Evolutionary conservation across 2,888 invertebrate genomes (phyloP).

Genomic region (Drosophila conformis): DNA sequence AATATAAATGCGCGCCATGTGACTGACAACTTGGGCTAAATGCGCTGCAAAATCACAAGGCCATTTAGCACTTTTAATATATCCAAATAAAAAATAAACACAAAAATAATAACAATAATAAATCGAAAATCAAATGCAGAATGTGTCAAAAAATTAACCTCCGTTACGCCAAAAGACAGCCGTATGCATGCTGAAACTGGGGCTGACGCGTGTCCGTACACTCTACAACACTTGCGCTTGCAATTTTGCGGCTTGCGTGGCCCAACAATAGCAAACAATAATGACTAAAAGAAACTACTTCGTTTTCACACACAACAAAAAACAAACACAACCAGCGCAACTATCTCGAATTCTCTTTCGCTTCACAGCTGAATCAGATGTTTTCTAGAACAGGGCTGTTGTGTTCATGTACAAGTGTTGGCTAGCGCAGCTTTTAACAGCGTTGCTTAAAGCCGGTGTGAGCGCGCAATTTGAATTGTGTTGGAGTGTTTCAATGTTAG

Average conservation of each 20-base stretch:
- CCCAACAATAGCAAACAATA: conserved; percentile 2
- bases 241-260: conserved; percentile 27
- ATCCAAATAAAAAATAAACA: conserved; percentile 3
- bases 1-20: conserved; percentile 58
- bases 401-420: conserved; percentile 36
- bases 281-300: conserved; percentile 5
- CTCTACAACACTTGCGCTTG: conserved; percentile 38
- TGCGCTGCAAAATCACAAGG: conserved; percentile 34
- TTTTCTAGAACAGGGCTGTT: conserved; percentile 26
- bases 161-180: conserved; percentile 85
- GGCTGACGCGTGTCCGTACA: conserved; percentile 23
- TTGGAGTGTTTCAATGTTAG: neutral
- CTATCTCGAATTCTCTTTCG: conserved; percentile 41
- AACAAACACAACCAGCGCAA: conserved; percentile 49
- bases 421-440: conserved; percentile 8
- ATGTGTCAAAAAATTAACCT: conserved; percentile 68
- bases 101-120: neutral
- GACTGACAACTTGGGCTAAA: conserved; percentile 41
- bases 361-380: conserved; percentile 41
- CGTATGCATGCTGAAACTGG: conserved; percentile 81
- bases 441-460: conserved; percentile 26
- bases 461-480: conserved; percentile 20
- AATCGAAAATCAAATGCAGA: conserved; percentile 18
- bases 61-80: conserved; percentile 46
- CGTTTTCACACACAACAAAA: conserved; percentile 28